Evolutionary conservation across 2,888 invertebrate genomes (phyloP), one percentile per base, ranked within the genome.

Genomic region (Neoascia interrupta): DNA sequence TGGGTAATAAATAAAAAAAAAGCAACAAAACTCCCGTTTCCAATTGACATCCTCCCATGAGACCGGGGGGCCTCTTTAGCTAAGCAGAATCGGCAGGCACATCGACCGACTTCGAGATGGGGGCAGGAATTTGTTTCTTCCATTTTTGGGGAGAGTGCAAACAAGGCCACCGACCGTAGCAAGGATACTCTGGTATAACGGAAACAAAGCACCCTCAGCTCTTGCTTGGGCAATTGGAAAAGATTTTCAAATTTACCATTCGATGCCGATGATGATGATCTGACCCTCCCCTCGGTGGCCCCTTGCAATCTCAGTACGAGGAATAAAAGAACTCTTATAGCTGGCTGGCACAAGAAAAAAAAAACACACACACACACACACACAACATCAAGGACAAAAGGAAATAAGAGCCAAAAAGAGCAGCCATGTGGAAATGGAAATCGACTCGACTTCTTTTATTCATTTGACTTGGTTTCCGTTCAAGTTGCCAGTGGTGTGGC

Each of bases 211-310:
- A n/a, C n/a, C 23, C 28, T 13, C 45, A 2, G 5, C 5, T 60
- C 10, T 37, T 21, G 70, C 36, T 51, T 68, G 69, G 76, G 72
- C 76, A 72, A 70, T 76, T 76, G 72, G 76, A 60, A 76, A 76
- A 76, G 76, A 76, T 76, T 76, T 72, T 76, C 64, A 60, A 60
- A 72, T 76, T 70, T 70, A 76, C 66, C 66, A 68, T 73, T 73
- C 37, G 64, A 70, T 72, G 76, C 70, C 70, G 41, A 43, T 39
- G 43, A 28, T 37, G 36, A 28, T 13, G 16, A n/a, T 11, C 13
- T 4, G 16, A 16, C 28, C 3, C 63, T n/a, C 23, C 47, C 47
- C 23, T 31, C 37, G 11, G 16, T 56, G 15, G 8, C 8, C 31
- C 8, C 31, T 3, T 6, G 8, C 31, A n/a, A 31, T 31, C 31